These are phyloP conservation scores for Rhingia campestris DNA, from an alignment of 2,888 invertebrate genomes.

Conservation along the genomic window DNA sequence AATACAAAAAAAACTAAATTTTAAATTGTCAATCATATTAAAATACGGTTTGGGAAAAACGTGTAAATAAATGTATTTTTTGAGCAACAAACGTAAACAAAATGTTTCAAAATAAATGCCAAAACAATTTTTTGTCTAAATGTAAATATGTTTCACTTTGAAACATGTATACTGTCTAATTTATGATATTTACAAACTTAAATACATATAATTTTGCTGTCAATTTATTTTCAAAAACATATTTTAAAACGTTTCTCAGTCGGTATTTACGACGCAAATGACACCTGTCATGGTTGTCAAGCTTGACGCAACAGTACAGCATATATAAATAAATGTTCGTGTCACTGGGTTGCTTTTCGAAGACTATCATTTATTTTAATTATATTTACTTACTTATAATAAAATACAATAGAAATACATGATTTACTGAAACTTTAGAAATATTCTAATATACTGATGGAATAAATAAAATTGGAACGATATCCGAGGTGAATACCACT, in stretches of 20 bases:
- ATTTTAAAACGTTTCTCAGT: neutral
- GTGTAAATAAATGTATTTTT: too few relatives aligned
- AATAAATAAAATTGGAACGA: too few relatives aligned
- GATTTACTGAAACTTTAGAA: too few relatives aligned
- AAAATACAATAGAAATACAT: too few relatives aligned
- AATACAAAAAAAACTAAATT: too few relatives aligned
- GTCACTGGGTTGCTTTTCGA: neutral
- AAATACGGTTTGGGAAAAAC: too few relatives aligned
- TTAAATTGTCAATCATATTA: too few relatives aligned
- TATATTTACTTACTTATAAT: too few relatives aligned
- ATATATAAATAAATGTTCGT: neutral
- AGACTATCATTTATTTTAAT: neutral
- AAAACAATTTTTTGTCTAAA: too few relatives aligned
- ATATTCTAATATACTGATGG: too few relatives aligned
- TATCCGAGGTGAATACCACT: neutral
- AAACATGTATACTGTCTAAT: neutral
- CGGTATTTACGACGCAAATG: neutral
- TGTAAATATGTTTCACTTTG: neutral
- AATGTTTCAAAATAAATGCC: too few relatives aligned
- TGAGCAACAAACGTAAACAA: too few relatives aligned
- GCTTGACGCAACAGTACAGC: neutral
- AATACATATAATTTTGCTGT: neutral
- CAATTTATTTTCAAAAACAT: neutral
- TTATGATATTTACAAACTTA: neutral
- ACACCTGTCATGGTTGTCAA: conserved; percentile 1